Conservation (phyloP, 2,113 vertebrate species). For the Ochotona princeps region DNA sequence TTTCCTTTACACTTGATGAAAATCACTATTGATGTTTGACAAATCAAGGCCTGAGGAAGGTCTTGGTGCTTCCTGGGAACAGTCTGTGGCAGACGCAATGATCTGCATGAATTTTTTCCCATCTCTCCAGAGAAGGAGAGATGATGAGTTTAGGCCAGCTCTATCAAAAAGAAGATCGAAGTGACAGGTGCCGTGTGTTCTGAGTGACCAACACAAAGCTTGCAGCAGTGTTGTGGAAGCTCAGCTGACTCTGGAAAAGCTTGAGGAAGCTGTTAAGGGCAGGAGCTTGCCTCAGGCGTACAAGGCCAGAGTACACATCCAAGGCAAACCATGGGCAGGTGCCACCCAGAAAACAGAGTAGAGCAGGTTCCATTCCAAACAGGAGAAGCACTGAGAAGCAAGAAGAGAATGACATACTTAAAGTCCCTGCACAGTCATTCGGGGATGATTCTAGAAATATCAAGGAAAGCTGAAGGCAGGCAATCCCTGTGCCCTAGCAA, state of each 20-base stretch:
- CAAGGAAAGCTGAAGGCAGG: background rate
- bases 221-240: background rate
- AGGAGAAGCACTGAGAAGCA: background rate
- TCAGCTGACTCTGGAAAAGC: background rate
- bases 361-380: background rate
- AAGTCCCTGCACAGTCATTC: background rate
- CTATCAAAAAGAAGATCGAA: background rate
- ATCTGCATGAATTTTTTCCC: background rate
- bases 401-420: no score
- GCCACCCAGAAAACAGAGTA: background rate
- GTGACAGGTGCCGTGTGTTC: background rate
- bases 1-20: background rate
- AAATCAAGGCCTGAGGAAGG: background rate
- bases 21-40: background rate
- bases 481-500: background rate
- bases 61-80: background rate
- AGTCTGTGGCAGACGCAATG: background rate
- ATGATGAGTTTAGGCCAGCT: background rate
- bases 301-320: background rate
- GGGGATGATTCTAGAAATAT: background rate
- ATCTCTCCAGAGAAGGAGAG: background rate
- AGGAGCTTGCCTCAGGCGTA: background rate
- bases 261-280: background rate
- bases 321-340: background rate
- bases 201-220: background rate